Evolutionary conservation across 2,888 invertebrate genomes (phyloP), one percentile per base, ranked within the genome.

Genomic region (Microdon myrmicae): DNA sequence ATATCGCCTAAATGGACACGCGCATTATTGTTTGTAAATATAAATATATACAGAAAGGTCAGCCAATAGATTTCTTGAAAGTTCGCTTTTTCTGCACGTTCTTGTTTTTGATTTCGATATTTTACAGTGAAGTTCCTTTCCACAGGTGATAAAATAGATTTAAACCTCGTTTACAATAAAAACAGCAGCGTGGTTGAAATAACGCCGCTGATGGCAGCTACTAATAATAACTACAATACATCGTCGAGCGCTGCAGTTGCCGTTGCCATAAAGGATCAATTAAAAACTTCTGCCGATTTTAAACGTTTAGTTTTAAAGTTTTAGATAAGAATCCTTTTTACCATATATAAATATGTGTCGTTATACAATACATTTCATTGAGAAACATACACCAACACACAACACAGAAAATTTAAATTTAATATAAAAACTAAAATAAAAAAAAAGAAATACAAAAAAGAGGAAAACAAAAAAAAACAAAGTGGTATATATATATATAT

Each of bases 241-340:
- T 51, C 58, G 16, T 51, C 58, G 9, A 47, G 35, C 45, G 41
- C 47, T 58, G 58, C 43, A 45, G 58, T 51, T 41, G 49, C 56
- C 61, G 58, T 64, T 64, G 64, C 64, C 58, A 58, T 64, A 51
- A 64, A 64, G 47, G 58, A 64, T 64, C 64, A 64, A 58, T 43
- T 64, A 58, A 39, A 38, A 47, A 58, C 39, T 45, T 58, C 64
- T 51, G 41, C 64, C 26, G 64, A 64, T 37, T 58, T 58, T 41
- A 58, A 64, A 53, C 45, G 64, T 47, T 47, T 64, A 53, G 64
- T 58, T 58, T 64, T 64, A 51, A 64, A 64, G 47, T 64, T 64
- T 20, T 64, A 53, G 45, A 14, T 6, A 14, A 3, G 23, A 6
- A 20, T 32, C 4, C 8, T 19, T n/a, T 22, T 4, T 38, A 14